Evolutionary conservation across 2,888 invertebrate genomes (phyloP).

Genomic region (Leuctra nigra): DNA sequence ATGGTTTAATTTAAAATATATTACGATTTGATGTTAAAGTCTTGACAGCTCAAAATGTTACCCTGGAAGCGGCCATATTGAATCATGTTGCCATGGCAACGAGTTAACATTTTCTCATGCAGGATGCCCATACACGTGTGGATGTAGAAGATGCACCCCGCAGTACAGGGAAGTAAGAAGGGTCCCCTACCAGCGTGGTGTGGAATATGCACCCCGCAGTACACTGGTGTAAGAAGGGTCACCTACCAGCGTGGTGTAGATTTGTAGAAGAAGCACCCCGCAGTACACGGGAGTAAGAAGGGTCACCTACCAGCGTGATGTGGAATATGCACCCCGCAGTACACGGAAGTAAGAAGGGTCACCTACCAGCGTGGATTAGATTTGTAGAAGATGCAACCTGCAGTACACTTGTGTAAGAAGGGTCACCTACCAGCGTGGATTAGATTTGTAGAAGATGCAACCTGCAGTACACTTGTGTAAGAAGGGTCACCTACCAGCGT

Average conservation of each 20-base stretch:
- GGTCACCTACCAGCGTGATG: background rate
- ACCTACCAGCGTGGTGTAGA: background rate
- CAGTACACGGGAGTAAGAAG: background rate
- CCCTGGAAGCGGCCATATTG: too few relatives aligned
- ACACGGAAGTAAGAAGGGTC: background rate
- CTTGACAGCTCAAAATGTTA: too few relatives aligned
- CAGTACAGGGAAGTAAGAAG: background rate
- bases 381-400: too few relatives aligned
- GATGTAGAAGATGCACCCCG: too few relatives aligned
- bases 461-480: background rate
- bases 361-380: background rate
- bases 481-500: background rate
- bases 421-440: background rate
- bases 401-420: background rate
- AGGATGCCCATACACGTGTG: background rate
- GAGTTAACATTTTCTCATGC: too few relatives aligned
- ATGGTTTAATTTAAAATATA: too few relatives aligned
- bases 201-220: too few relatives aligned
- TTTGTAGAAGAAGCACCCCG: too few relatives aligned
- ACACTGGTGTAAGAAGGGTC: background rate
- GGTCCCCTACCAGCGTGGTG: background rate
- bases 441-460: too few relatives aligned
- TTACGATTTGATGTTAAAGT: too few relatives aligned
- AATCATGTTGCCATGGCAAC: too few relatives aligned
- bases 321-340: too few relatives aligned